Evolutionary conservation across 2,888 invertebrate genomes (phyloP).

Genomic region (Nephrocerus scutellatus): DNA sequence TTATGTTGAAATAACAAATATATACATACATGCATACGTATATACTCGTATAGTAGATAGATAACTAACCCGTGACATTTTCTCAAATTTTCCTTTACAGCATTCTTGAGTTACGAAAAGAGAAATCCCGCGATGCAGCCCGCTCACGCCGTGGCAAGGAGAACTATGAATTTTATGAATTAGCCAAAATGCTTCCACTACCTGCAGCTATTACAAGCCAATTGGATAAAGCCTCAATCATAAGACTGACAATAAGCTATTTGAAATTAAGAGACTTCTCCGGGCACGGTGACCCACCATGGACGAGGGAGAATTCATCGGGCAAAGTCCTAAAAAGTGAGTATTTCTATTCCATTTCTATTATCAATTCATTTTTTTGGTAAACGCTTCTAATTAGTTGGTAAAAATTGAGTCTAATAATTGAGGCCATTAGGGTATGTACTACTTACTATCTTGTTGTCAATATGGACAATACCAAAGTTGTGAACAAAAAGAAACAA

Average conservation of each 20-base stretch:
- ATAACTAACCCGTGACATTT: slow-evolving; percentile 32
- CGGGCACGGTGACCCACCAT: slow-evolving; percentile 92
- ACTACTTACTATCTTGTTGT: too few relatives aligned
- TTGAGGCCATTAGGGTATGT: too few relatives aligned
- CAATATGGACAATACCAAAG: too few relatives aligned
- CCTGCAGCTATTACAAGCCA: slow-evolving; percentile 89
- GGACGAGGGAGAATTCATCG: slow-evolving; percentile 76
- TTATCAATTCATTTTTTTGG: too few relatives aligned
- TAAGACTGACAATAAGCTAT: slow-evolving; percentile 92
- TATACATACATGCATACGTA: background rate
- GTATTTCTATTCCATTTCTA: slow-evolving; percentile 30
- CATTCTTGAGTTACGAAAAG: slow-evolving; percentile 87
- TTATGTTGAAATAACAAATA: too few relatives aligned
- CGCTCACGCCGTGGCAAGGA: slow-evolving; percentile 87
- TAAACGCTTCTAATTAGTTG: too few relatives aligned
- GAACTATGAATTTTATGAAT: slow-evolving; percentile 93
- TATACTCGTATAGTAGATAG: too few relatives aligned
- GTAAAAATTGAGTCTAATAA: too few relatives aligned
- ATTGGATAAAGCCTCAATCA: slow-evolving; percentile 92
- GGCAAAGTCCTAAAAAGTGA: slow-evolving; percentile 79
- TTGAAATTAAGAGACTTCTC: slow-evolving; percentile 92
- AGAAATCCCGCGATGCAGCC: slow-evolving; percentile 89
- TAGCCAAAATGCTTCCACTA: slow-evolving; percentile 88
- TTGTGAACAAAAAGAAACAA: too few relatives aligned
- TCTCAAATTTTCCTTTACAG: slow-evolving; percentile 62